phyloP scores from a whole-genome alignment of 2,888 invertebrate species.

The Heteromurus nitidus region DNA sequence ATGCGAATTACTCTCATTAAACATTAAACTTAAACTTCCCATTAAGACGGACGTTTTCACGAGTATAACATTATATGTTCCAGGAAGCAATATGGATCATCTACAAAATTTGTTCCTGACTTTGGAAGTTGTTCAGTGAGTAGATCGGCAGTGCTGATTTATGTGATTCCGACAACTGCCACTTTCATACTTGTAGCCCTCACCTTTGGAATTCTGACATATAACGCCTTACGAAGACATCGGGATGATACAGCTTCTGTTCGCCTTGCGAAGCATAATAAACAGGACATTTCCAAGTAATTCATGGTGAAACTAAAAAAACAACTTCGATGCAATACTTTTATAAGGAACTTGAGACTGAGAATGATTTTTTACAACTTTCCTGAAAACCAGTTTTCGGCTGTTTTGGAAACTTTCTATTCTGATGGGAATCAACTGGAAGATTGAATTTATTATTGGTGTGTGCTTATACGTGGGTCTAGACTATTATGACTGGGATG shows the following conservation, averaged over 20 bases:
- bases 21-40: neutral
- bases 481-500: neutral
- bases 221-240: neutral
- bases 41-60: neutral
- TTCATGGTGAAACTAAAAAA: too few species aligned
- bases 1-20: too few species aligned
- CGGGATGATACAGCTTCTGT: slow-evolving; percentile 8
- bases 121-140: slow-evolving; percentile 17
- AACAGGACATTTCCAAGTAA: neutral
- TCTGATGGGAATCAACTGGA: slow-evolving; percentile 41
- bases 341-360: neutral
- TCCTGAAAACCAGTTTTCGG: too few species aligned
- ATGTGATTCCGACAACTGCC: slow-evolving; percentile 18
- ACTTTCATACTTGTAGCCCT: neutral
- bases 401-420: slow-evolving; percentile 37
- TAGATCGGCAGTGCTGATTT: neutral
- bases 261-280: neutral
- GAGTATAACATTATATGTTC: neutral
- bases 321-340: neutral
- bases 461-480: neutral
- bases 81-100: neutral
- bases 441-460: slow-evolving; percentile 21
- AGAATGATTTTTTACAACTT: neutral
- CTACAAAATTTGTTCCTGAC: slow-evolving; percentile 14
- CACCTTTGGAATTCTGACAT: neutral